These are phyloP conservation scores for Molothrus aeneus DNA, from an alignment of 2,797 vertebrate genomes.

Conservation along the genomic window DNA sequence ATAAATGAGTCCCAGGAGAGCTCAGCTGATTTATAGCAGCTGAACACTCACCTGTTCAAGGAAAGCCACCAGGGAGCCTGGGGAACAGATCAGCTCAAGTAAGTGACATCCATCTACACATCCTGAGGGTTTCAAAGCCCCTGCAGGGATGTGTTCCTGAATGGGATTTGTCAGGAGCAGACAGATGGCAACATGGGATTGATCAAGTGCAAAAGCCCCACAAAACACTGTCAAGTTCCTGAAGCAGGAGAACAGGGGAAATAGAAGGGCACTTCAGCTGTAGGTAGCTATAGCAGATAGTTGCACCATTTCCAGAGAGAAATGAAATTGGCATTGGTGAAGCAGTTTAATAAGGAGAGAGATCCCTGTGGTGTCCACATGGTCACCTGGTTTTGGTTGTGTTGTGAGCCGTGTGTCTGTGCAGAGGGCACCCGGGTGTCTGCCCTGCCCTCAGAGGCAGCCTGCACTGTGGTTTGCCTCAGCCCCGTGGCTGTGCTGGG, in stretches of 20 bases:
- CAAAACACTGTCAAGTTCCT: not conserved
- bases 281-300: not conserved
- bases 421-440: not conserved
- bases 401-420: not conserved
- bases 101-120: constrained; percentile 21
- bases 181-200: not conserved
- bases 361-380: not conserved
- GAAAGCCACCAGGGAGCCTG: not conserved
- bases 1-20: constrained; percentile 34
- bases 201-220: constrained; percentile 10
- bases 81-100: constrained; percentile 18
- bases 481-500: not conserved
- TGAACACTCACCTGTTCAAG: constrained; percentile 47
- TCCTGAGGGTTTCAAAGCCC: constrained; percentile 22
- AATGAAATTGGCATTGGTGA: not conserved
- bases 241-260: not conserved
- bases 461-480: not conserved
- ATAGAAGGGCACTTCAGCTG: not conserved
- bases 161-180: constrained; percentile 33
- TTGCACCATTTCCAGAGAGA: not conserved
- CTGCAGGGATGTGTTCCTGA: not conserved
- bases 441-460: not conserved
- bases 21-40: not conserved
- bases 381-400: not conserved
- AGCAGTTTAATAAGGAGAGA: not conserved